Conservation (phyloP, 92 coral and sea anemone genomes). For the Umimayanthus kanabou region DNA sequence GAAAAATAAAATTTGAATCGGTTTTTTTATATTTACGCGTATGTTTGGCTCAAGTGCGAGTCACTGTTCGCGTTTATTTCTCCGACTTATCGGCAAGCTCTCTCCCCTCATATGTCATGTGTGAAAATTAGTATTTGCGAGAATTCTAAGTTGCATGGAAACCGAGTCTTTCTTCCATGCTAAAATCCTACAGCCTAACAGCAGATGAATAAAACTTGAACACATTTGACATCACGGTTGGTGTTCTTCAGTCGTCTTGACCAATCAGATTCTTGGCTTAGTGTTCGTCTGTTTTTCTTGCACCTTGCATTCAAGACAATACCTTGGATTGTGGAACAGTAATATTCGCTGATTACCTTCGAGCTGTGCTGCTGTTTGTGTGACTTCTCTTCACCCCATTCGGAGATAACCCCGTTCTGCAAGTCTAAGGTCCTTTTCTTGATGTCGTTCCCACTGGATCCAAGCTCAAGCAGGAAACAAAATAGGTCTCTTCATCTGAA, state of each 20-base stretch:
- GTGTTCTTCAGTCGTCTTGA: no score
- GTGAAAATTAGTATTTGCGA: not conserved
- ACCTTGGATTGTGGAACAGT: not conserved
- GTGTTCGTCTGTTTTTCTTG: not conserved
- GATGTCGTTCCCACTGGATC: not conserved
- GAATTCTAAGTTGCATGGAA: not conserved
- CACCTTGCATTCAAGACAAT: not conserved
- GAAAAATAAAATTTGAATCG: slow-evolving; percentile 1
- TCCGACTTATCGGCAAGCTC: not conserved
- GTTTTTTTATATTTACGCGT: not conserved
- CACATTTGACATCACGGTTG: not conserved
- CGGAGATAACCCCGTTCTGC: no score
- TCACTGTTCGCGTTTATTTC: not conserved
- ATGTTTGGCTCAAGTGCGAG: not conserved
- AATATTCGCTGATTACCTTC: no score
- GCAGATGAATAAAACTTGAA: no score
- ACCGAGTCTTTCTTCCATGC: not conserved
- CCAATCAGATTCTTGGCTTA: no score
- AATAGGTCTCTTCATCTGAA: no score
- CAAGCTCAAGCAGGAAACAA: not conserved
- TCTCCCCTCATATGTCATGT: not conserved
- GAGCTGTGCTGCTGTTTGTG: not conserved
- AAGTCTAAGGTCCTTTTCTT: not conserved
- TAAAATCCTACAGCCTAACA: no score
- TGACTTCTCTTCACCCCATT: not conserved